Evolutionary conservation across 2,888 invertebrate genomes (phyloP), one percentile per base, ranked within the genome.

Genomic region (Drymonia ruficornis): DNA sequence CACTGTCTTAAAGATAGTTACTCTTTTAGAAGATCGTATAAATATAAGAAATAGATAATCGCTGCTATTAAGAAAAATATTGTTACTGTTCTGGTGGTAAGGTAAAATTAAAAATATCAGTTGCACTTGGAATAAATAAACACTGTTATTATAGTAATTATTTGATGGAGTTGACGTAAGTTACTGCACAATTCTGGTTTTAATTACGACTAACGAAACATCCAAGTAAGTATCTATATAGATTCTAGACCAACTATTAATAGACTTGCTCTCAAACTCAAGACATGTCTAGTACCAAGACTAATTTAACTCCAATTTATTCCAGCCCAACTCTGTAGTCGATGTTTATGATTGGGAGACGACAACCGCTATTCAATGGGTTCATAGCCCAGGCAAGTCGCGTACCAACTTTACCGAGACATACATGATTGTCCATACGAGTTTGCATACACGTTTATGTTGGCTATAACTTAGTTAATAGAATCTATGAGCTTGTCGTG

Each of bases 301-400:
- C 76, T 80, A 84, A 83, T 86, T 80, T 74, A 78, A 81, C 75
- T 78, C 72, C 74, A 81, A 84, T 83, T 80, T 81, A 76, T 74
- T 68, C 72, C 62, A 66, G 65, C 54, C 49, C 61, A 68, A 71
- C 66, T 59, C 57, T 53, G 65, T 67, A 59, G 61, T 59, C 63
- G 62, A 68, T 72, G 71, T 70, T 73, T 72, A 67, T 71, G 65
- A 72, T 74, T 70, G 49, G 44, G 50, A 58, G 38, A 31, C 42
- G 54, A 36, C 52, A 29, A 16, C 18, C 29, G 46, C 46, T 49
- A 58, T 58, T 60, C 61, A 65, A 70, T 61, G 53, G 61, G 65
- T 67, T 73, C 65, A 66, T 72, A 63, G 52, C 55, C 55, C 49
- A 60, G 50, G 49, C 13, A 44, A 64, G 46, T 60, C 48, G 53